Percentiles rank a stretch among this genome's conserved stretches.
Conservation (phyloP, 92 coral and sea anemone genomes). For the Palythoa grandis region DNA sequence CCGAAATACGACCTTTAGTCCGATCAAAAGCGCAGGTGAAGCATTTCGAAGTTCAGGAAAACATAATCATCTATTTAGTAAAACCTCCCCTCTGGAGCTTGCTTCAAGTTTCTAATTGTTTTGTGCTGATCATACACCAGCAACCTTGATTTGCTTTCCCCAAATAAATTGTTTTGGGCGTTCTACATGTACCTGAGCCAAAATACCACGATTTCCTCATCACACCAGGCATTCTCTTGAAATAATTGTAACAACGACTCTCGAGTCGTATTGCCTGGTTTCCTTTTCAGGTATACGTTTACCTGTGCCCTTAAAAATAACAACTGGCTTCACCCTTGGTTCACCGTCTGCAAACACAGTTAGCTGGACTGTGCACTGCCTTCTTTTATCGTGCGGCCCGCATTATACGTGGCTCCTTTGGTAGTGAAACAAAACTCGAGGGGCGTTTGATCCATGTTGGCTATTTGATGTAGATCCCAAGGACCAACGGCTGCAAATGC, state of each 20-base stretch:
- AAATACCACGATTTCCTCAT: slow-evolving; percentile 40
- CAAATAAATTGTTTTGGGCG: slow-evolving; percentile 2
- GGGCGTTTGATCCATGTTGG: slow-evolving; percentile 52
- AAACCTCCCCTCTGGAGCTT: no score
- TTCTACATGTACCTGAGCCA: slow-evolving; percentile 45
- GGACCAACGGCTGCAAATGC: slow-evolving; percentile 32
- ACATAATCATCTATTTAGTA: no score
- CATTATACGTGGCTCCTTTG: slow-evolving; percentile 37
- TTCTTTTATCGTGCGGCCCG: no score
- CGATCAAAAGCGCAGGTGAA: no score
- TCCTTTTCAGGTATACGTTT: no score
- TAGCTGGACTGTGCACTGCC: no score
- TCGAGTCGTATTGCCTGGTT: slow-evolving; percentile 32
- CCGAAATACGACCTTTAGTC: no score
- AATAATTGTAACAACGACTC: slow-evolving; percentile 46
- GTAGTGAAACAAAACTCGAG: slow-evolving; percentile 51
- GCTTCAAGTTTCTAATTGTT: no score
- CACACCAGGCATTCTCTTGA: slow-evolving; percentile 59
- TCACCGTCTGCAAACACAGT: no score
- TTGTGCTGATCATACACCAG: neutral
- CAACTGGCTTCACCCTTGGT: no score
- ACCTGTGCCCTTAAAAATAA: no score
- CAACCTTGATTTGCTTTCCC: slow-evolving; percentile 5
- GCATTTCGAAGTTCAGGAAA: no score
- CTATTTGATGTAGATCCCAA: slow-evolving; percentile 49